Conservation (phyloP, 2,888 invertebrate species). For the Temnothorax ravouxi region DNA sequence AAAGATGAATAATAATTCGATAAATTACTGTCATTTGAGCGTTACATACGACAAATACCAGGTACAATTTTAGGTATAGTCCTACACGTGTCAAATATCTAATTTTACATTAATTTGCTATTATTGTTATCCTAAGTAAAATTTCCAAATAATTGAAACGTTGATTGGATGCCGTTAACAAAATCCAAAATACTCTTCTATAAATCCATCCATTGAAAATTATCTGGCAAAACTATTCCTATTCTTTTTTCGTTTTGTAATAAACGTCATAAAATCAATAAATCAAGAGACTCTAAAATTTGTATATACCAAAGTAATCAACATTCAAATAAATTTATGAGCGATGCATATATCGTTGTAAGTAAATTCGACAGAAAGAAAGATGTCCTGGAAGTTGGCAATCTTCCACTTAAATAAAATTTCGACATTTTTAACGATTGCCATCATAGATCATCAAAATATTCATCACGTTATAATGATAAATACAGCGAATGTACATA, state of each 20-base stretch:
- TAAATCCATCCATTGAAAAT: neutral
- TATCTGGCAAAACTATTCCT: neutral
- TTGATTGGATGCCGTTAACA: neutral
- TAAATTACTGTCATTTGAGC: neutral
- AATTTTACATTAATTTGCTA: neutral
- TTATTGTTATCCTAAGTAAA: neutral
- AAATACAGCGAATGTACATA: neutral
- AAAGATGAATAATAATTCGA: neutral
- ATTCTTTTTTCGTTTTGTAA: neutral
- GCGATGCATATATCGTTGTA: neutral
- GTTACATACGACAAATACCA: neutral
- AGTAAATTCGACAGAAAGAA: slow-evolving; percentile 19
- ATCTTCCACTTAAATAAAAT: slow-evolving; percentile 8
- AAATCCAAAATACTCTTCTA: neutral
- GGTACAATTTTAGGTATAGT: neutral
- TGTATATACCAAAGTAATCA: slow-evolving; percentile 5
- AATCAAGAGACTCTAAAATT: slow-evolving; percentile 9
- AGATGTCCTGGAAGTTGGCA: slow-evolving; percentile 25
- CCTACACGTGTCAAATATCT: neutral
- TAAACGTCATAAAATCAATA: neutral
- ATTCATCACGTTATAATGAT: neutral
- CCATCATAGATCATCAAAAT: neutral
- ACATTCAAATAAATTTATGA: slow-evolving; percentile 13
- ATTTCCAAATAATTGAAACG: slow-evolving; percentile 17
- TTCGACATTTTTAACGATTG: neutral